Base-by-base conservation (phyloP, 1,140 invertebrate species). In the Trichoplusia ni region DNA sequence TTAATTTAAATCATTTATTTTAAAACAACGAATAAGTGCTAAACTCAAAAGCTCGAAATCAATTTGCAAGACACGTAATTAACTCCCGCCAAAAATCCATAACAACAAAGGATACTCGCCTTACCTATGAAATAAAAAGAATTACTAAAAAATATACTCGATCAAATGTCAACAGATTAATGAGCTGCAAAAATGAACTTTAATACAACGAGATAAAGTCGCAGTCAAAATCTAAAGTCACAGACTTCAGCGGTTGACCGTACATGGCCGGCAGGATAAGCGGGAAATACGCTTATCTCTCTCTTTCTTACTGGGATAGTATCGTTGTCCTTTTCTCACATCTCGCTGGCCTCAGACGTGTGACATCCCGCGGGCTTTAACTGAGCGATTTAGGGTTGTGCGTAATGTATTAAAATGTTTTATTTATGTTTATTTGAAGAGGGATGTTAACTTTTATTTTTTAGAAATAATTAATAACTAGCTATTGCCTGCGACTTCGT, bases 341-440 rank as follows among this genome's bases (percentile, higher is more conserved):
- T 84, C 82, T 85, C 82, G 77, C 77, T 86, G 79, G 76, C 75
- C 73, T 78, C 75, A 78, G 71, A 78, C 74, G 76, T 86, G 83
- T 85, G 79, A 89, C 86, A 85, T 85, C 86, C 84, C 75, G 79
- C 71, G 78, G 76, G 76, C 73, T 79, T 69, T 80, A 81, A 77
- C 79, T 77, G n/a, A n/a, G 76, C 59, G 71, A 65, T 75, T 47
- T 78, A 89, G 82, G 84, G 84, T 75, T 86, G 84, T 62, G 8
- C 49, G 21, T 40, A 21, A 61, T 21, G 23, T 35, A 49, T 27
- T 58, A 42, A 29, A 44, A 21, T 37, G 33, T 58, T 18, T 47
- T 54, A 35, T 35, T 51, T 33, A 35, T 35, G 18, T 11, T 51
- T 19, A 31, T 49, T 19, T 33, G 11, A 33, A 33, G 27, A 16